A percentile compares a stretch with the other conserved stretches of the same genome.
These are phyloP conservation scores for Leuciscus waleckii DNA, from an alignment of 2,797 vertebrate species.

Conservation along the genomic window DNA sequence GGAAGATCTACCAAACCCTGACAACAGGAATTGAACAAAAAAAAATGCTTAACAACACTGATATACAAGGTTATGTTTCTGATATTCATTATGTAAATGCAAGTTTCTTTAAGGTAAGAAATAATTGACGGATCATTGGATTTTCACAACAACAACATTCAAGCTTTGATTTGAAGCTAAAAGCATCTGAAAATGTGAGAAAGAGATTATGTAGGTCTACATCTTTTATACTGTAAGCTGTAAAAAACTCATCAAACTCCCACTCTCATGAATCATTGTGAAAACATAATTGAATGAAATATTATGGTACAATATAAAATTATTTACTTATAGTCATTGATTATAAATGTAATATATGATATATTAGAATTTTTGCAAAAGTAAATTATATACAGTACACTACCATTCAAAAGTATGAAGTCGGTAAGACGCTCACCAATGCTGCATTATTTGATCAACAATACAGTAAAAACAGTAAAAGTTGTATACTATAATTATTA, in stretches of 20 bases:
- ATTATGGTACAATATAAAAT: neutral
- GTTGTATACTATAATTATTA: too few relatives aligned
- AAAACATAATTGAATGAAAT: neutral
- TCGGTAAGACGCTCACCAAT: neutral
- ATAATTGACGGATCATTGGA: neutral
- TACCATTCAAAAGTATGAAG: neutral
- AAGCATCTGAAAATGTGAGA: conserved; percentile 1
- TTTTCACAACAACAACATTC: neutral
- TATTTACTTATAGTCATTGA: neutral
- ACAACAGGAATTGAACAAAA: neutral
- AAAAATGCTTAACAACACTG: neutral
- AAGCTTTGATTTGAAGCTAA: neutral
- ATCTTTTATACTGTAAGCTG: neutral
- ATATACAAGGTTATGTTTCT: neutral
- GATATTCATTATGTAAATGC: neutral
- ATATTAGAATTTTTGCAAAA: neutral
- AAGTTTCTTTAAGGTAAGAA: neutral
- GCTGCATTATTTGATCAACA: neutral
- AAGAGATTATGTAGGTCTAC: neutral
- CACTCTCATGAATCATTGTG: neutral
- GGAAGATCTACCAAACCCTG: conserved; percentile 19
- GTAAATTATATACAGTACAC: neutral
- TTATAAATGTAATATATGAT: neutral
- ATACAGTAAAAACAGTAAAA: neutral
- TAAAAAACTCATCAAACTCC: neutral